These are phyloP conservation scores for Gonatopus flavifemur DNA, from an alignment of 1,140 invertebrate species.

Conservation along the genomic window DNA sequence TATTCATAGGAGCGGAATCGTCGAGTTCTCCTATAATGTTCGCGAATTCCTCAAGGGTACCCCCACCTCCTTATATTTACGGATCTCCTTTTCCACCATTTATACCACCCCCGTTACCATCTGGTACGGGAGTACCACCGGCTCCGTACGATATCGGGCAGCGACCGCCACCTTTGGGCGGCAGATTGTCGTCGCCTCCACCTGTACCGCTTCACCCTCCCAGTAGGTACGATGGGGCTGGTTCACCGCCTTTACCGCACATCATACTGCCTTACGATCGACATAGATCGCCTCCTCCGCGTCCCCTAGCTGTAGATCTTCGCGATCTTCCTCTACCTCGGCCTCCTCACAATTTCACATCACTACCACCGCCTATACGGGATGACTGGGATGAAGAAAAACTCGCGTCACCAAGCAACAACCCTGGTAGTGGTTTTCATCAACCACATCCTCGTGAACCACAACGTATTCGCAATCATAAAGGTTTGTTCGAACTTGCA, in stretches of 20 bases:
- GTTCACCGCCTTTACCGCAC: constrained; percentile 42
- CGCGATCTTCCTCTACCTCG: constrained; percentile 31
- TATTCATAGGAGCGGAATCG: constrained; percentile 55
- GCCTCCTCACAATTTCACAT: constrained; percentile 27
- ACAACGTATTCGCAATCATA: constrained; percentile 48
- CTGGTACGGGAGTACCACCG: constrained; percentile 32
- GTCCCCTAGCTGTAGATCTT: constrained; percentile 37
- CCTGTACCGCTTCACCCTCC: constrained; percentile 39
- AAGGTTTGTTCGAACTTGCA: constrained; percentile 46
- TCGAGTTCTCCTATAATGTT: constrained; percentile 59
- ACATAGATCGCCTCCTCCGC: constrained; percentile 35
- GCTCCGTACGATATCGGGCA: constrained; percentile 58
- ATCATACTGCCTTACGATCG: constrained; percentile 30
- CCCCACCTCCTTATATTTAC: constrained; percentile 57
- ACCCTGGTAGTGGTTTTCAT: constrained; percentile 42
- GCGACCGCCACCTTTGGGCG: constrained; percentile 64
- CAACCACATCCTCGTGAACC: constrained; percentile 41
- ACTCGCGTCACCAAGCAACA: constrained; percentile 36
- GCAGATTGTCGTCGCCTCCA: constrained; percentile 66
- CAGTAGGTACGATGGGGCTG: constrained; percentile 32
- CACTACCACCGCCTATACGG: constrained; percentile 36
- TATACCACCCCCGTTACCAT: constrained; percentile 41
- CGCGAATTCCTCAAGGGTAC: constrained; percentile 46
- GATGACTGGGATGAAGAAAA: constrained; percentile 43
- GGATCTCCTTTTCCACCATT: constrained; percentile 47